Percentiles rank a stretch among this genome's conserved stretches.
These are phyloP conservation scores for Aleiodes leptofemur DNA, from an alignment of 2,888 invertebrate genomes.

Conservation along the genomic window DNA sequence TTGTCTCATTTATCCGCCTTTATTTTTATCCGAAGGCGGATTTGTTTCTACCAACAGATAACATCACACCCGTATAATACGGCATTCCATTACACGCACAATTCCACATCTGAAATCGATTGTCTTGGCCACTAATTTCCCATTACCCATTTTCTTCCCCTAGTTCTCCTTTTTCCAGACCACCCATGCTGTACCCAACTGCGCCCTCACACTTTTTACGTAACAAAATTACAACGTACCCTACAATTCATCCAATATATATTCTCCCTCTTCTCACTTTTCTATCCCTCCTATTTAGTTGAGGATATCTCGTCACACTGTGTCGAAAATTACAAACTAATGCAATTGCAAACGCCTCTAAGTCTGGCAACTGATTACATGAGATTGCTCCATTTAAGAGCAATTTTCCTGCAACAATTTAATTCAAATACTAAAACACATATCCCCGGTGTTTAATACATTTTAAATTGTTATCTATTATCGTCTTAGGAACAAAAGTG, in stretches of 20 bases:
- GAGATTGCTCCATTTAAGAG: conserved; percentile 68
- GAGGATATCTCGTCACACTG: conserved; percentile 56
- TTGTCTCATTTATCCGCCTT: too few relatives aligned
- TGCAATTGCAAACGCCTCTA: conserved; percentile 63
- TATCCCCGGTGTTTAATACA: conserved; percentile 30
- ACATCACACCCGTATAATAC: conserved; percentile 9
- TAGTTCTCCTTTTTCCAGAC: conserved; percentile 49
- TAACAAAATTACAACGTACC: conserved; percentile 68
- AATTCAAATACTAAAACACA: conserved; percentile 59
- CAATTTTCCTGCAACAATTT: conserved; percentile 60
- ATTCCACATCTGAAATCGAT: conserved; percentile 64
- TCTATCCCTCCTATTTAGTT: conserved; percentile 24
- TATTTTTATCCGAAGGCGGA: too few relatives aligned
- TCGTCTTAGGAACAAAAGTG: too few relatives aligned
- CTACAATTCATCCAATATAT: conserved; percentile 54
- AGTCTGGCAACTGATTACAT: conserved; percentile 66
- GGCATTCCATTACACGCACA: conserved; percentile 38
- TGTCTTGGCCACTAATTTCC: conserved; percentile 67
- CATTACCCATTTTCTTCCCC: conserved; percentile 54
- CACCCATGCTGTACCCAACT: conserved; percentile 57
- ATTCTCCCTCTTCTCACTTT: conserved; percentile 12
- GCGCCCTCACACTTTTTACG: conserved; percentile 65
- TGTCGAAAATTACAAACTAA: conserved; percentile 68
- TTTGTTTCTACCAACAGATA: too few relatives aligned
- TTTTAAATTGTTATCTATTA: conserved; percentile 37